A percentile compares a stretch with the other conserved stretches of the same genome.
Conservation (phyloP, 1,140 invertebrate species). For the Zeugodacus cucurbitae region DNA sequence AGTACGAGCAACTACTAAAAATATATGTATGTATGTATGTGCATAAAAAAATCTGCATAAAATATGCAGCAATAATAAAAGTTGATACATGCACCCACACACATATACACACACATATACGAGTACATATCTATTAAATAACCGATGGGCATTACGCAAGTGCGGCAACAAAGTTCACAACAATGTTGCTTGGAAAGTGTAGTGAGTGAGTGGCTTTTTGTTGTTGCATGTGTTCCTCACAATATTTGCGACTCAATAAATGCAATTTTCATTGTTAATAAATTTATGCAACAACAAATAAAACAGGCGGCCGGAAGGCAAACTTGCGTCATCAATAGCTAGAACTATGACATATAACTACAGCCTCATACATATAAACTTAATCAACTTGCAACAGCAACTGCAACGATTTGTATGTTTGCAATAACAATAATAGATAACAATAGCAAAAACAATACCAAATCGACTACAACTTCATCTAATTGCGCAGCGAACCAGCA, state of each 20-base stretch:
- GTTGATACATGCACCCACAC: too few species aligned
- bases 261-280: slow-evolving; percentile 32
- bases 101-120: too few species aligned
- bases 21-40: background rate
- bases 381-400: background rate
- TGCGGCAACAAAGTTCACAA: background rate
- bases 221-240: background rate
- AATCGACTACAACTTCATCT: background rate
- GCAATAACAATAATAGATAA: background rate
- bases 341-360: background rate
- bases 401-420: too few species aligned
- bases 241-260: slow-evolving; percentile 30
- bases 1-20: background rate
- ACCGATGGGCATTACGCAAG: background rate
- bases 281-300: slow-evolving; percentile 21
- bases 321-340: background rate
- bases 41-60: background rate
- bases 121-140: background rate
- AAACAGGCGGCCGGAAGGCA: background rate
- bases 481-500: slow-evolving; percentile 7
- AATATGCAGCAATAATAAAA: background rate
- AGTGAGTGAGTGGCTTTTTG: background rate
- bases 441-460: background rate
- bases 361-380: background rate
- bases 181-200: background rate